Percentiles rank a stretch among this genome's conserved stretches.
These are phyloP conservation scores for Erpornis zantholeuca DNA, from an alignment of 2,113 vertebrate genomes.

Conservation along the genomic window DNA sequence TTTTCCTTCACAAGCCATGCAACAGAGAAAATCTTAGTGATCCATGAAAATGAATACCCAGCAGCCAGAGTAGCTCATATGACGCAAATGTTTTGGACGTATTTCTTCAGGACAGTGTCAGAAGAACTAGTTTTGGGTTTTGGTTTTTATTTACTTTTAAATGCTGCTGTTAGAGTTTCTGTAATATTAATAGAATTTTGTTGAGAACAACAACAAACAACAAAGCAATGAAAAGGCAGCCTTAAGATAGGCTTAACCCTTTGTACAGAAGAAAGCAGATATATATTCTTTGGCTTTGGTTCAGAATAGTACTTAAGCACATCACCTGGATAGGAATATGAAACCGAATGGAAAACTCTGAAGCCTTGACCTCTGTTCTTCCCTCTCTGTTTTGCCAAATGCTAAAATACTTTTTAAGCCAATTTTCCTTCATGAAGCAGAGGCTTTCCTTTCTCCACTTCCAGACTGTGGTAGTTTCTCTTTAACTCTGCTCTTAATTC, in stretches of 20 bases:
- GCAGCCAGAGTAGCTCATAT: not conserved
- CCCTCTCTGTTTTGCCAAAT: conserved; percentile 5
- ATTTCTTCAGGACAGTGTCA: not conserved
- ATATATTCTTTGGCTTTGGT: not conserved
- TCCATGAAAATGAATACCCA: not conserved
- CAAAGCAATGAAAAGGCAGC: not conserved
- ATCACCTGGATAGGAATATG: not conserved
- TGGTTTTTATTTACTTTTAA: not conserved
- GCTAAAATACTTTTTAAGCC: not conserved
- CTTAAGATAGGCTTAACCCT: not conserved
- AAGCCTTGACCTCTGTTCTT: conserved; percentile 22
- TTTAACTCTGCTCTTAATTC: not conserved
- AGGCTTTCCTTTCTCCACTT: not conserved
- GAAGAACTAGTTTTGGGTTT: not conserved
- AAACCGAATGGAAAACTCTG: conserved; percentile 42
- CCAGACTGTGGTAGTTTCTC: not conserved
- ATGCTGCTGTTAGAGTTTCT: not conserved
- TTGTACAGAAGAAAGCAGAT: not conserved
- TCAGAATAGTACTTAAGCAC: conserved; percentile 9
- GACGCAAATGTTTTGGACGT: not conserved
- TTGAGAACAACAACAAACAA: not conserved
- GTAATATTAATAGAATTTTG: not conserved
- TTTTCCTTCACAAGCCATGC: not conserved
- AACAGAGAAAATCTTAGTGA: not conserved
- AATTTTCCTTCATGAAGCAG: not conserved